Evolutionary conservation across 2,888 invertebrate genomes (phyloP).

Genomic region (Hirudinaria manillensis): DNA sequence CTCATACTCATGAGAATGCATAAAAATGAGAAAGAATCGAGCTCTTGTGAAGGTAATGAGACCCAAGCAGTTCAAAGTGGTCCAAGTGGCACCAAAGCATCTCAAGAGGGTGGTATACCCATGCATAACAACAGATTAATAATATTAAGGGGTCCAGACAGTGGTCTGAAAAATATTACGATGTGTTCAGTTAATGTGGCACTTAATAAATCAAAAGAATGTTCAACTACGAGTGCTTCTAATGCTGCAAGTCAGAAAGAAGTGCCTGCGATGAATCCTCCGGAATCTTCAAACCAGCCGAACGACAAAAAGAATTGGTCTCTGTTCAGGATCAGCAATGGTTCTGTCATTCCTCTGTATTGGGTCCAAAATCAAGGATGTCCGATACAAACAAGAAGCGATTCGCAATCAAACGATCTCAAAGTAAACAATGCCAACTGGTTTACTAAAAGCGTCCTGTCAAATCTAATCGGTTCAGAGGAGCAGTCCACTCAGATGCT

Average conservation of each 20-base stretch:
- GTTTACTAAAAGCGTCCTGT: slow-evolving; percentile 14
- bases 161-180: background rate
- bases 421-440: slow-evolving; percentile 15
- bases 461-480: background rate
- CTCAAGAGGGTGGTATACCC: too few relatives aligned
- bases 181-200: too few relatives aligned
- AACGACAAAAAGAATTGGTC: slow-evolving; percentile 26
- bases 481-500: background rate
- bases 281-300: background rate
- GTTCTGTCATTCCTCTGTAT: slow-evolving; percentile 20
- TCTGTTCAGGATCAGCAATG: slow-evolving; percentile 22
- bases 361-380: slow-evolving; percentile 5
- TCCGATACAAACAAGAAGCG: background rate
- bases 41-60: too few relatives aligned
- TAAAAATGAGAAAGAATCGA: background rate
- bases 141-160: slow-evolving; percentile 1
- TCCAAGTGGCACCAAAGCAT: too few relatives aligned
- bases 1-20: slow-evolving; percentile 10
- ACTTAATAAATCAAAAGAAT: too few relatives aligned
- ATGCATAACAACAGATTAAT: background rate
- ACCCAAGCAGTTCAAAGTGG: too few relatives aligned
- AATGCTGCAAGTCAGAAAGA: background rate
- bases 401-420: slow-evolving; percentile 10
- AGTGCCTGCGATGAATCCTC: slow-evolving; percentile 11
- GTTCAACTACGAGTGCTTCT: too few relatives aligned